Base-by-base conservation (phyloP, 2,888 invertebrate species). In the Anthoptus insignis region DNA sequence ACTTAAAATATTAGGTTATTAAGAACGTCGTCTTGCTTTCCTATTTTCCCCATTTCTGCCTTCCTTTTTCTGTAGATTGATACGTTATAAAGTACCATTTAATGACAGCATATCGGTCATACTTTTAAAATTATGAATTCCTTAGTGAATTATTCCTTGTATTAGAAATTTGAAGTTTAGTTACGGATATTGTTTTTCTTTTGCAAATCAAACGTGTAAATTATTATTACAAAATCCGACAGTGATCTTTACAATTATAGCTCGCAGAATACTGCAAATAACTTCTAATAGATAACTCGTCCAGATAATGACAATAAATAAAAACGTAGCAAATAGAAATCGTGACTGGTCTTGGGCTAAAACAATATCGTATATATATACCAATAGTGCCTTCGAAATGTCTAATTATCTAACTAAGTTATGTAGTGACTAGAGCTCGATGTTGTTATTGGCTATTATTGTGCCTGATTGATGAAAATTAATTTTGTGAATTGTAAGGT, bases 311-410 rank as follows among this genome's bases (percentile, higher is more conserved):
- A 56, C 49, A 63, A 56, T 64, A 64, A 64, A 57, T 64, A 64
- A 57, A 64, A 64, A 64, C 64, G 50, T 47, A 63, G 64, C 64
- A 64, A 64, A 64, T 64, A 64, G 64, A 57, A 57, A 64, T 64
- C 64, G 64, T 64, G 64, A 64, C 64, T 42, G 57, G 57, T 22
- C 54, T 49, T 49, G n/a, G 50, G 32, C 42, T 64, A 22, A 57
- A 64, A 64, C 57, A 64, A 64, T 50, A 64, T 29, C 56, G 47
- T 56, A 56, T 47, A 63, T 56, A 63, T 27, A 21, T 37, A 19
- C 54, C n/a, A 37, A 34, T 61, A 24, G 29, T 32, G 52, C 32
- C 52, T 29, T 50, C 49, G 22, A 49, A 22, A 11, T 60, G 42
- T 29, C 39, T 52, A 32, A 42, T 42, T 42, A 42, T 14, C 42